Evolutionary conservation across 1,140 invertebrate species (phyloP).

Genomic region (Macrosteles quadrilineatus): DNA sequence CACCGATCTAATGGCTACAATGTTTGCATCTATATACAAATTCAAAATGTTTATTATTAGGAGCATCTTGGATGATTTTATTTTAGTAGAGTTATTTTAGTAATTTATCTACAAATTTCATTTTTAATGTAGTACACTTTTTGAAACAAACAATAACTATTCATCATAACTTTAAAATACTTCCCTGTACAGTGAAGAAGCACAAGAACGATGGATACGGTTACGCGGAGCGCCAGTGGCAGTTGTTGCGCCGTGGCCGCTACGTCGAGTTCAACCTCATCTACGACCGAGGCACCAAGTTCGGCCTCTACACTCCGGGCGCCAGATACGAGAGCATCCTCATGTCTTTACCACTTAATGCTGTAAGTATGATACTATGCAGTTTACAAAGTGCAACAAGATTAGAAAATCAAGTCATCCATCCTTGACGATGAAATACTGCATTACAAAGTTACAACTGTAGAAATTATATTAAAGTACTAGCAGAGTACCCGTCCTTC

Average conservation of each 20-base stretch:
- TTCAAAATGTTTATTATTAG: too few relatives aligned
- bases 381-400: too few relatives aligned
- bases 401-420: too few relatives aligned
- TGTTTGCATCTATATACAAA: too few relatives aligned
- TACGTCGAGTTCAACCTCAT: slow-evolving; percentile 98
- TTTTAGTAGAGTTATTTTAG: background rate
- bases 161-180: background rate
- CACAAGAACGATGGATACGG: slow-evolving; percentile 86
- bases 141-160: slow-evolving; percentile 17
- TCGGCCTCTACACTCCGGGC: slow-evolving; percentile 92
- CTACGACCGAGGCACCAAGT: slow-evolving; percentile 97
- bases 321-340: slow-evolving; percentile 95
- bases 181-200: slow-evolving; percentile 65
- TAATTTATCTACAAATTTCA: background rate
- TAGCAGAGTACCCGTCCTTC: too few relatives aligned
- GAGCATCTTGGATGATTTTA: background rate
- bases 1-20: too few relatives aligned
- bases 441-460: too few relatives aligned
- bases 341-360: slow-evolving; percentile 91
- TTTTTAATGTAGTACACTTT: background rate
- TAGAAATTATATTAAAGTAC: too few relatives aligned
- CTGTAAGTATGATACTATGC: too few relatives aligned
- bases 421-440: too few relatives aligned
- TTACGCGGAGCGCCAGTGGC: slow-evolving; percentile 83
- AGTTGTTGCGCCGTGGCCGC: slow-evolving; percentile 82